Percentiles rank a stretch among this genome's conserved stretches.
These are phyloP conservation scores for Dinocampus coccinellae DNA, from an alignment of 2,888 invertebrate genomes.

Conservation along the genomic window DNA sequence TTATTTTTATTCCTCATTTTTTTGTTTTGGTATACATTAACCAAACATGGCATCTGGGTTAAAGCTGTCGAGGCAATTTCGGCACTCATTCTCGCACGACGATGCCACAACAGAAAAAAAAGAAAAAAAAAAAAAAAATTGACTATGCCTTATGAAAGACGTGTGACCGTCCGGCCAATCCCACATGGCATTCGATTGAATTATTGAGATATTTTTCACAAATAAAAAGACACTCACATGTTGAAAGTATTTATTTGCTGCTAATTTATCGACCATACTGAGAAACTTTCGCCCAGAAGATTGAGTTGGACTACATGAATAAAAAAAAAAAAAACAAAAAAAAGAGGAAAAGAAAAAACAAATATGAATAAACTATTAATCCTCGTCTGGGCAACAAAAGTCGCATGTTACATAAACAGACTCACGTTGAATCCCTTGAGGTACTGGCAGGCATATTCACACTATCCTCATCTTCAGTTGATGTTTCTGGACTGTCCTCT, in stretches of 20 bases:
- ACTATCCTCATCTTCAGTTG: conserved; percentile 78
- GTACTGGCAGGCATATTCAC: conserved; percentile 56
- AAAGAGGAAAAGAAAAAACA: background rate
- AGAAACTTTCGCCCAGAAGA: conserved; percentile 79
- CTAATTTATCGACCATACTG: conserved; percentile 86
- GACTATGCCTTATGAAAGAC: conserved; percentile 37
- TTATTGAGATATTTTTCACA: conserved; percentile 34
- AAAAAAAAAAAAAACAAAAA: conserved; percentile 1
- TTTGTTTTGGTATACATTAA: conserved; percentile 12
- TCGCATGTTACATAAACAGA: conserved; percentile 23
- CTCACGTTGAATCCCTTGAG: conserved; percentile 58
- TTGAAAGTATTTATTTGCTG: conserved; percentile 89
- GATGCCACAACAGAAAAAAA: conserved; percentile 26
- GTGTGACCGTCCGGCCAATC: conserved; percentile 1
- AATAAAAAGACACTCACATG: conserved; percentile 70
- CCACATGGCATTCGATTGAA: conserved; percentile 35
- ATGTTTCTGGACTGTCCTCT: conserved; percentile 85
- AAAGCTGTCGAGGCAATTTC: conserved; percentile 43
- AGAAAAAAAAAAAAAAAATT: conserved; percentile 34
- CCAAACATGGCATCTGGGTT: conserved; percentile 44
- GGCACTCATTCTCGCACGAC: conserved; percentile 47
- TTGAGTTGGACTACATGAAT: conserved; percentile 58
- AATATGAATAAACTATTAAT: background rate
- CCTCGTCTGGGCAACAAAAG: background rate
- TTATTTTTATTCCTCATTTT: conserved; percentile 26